Evolutionary conservation across 2,888 invertebrate genomes (phyloP).

Genomic region (Pammene fasciana): DNA sequence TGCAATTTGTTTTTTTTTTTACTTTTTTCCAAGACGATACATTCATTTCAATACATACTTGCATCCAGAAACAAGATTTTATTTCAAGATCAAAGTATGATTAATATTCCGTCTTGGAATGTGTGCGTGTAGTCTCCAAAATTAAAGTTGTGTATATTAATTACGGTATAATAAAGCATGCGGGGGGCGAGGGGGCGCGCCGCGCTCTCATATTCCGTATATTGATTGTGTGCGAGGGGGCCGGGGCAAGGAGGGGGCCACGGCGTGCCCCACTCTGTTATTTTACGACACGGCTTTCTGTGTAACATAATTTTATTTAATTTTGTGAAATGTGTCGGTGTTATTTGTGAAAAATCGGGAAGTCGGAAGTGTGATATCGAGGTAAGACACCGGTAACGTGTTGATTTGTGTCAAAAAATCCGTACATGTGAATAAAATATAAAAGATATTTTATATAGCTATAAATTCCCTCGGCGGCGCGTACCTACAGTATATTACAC

Average conservation of each 20-base stretch:
- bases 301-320: conserved; percentile 83
- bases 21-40: conserved; percentile 22
- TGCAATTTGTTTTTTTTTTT: conserved; percentile 19
- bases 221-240: conserved; percentile 84
- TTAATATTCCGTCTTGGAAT: conserved; percentile 55
- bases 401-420: conserved; percentile 66
- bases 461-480: conserved; percentile 81
- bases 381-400: conserved; percentile 73
- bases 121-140: conserved; percentile 64
- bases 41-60: neutral
- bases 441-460: conserved; percentile 77
- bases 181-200: conserved; percentile 83
- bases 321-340: conserved; percentile 83
- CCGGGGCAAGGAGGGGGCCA: conserved; percentile 82
- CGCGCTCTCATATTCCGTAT: conserved; percentile 84
- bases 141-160: conserved; percentile 81
- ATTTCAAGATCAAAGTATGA: conserved; percentile 30
- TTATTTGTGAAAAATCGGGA: conserved; percentile 81
- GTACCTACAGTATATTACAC: conserved; percentile 82
- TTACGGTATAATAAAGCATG: conserved; percentile 84
- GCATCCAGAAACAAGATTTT: conserved; percentile 27
- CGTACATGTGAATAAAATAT: conserved; percentile 66
- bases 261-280: conserved; percentile 84
- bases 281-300: conserved; percentile 85
- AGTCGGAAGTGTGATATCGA: conserved; percentile 75